Evolutionary conservation across 2,888 invertebrate species (phyloP).

Genomic region (Marasmarcha lunaedactyla): DNA sequence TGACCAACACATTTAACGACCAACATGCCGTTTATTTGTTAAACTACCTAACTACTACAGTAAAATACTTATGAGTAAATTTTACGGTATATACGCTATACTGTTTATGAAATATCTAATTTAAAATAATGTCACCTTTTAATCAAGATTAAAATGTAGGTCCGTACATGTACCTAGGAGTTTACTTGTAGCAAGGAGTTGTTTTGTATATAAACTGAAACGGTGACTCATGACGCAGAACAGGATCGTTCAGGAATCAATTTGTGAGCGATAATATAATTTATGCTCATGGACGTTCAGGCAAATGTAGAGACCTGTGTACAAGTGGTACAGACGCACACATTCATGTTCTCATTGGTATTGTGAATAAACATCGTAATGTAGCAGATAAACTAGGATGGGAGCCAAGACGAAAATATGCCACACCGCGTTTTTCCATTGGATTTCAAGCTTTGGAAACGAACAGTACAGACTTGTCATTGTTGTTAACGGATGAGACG

Average conservation of each 20-base stretch:
- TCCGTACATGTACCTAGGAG: no score
- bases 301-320: constrained; percentile 31
- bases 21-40: no score
- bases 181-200: no score
- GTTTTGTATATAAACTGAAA: no score
- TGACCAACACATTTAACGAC: no score
- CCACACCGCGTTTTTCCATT: constrained; percentile 68
- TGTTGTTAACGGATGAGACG: constrained; percentile 43
- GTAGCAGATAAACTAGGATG: constrained; percentile 71
- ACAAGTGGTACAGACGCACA: constrained; percentile 58
- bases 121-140: no score
- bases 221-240: not conserved
- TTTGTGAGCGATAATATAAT: constrained; percentile 4
- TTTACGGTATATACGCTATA: no score
- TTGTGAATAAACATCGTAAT: constrained; percentile 72
- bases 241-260: constrained; percentile 5
- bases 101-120: no score
- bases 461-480: constrained; percentile 47
- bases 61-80: no score
- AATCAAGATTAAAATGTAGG: no score
- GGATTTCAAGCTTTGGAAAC: constrained; percentile 65
- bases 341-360: constrained; percentile 66
- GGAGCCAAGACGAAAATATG: constrained; percentile 71
- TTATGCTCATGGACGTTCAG: constrained; percentile 19
- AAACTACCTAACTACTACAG: no score